Percentiles rank a stretch among this genome's conserved stretches.
phyloP scores from a whole-genome alignment of 2,888 invertebrate species.

The Phaonia tiefii region DNA sequence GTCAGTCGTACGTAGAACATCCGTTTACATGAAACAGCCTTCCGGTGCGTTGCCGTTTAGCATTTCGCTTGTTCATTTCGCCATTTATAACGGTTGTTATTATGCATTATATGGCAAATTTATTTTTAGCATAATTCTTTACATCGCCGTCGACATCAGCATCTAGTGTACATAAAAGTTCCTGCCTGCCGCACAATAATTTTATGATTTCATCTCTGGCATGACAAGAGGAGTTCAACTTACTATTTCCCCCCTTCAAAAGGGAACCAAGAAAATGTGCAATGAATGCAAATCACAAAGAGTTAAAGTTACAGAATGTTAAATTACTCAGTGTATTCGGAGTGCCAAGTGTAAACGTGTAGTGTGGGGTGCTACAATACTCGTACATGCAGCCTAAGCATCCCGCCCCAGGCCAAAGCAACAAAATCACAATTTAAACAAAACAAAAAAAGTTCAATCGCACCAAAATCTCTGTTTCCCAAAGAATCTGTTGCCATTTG shows the following conservation, averaged over 20 bases:
- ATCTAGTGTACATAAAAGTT: background rate
- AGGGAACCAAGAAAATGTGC: conserved; percentile 2
- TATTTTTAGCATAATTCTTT: conserved; percentile 58
- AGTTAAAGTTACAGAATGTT: background rate
- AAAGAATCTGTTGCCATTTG: conserved; percentile 49
- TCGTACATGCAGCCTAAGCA: background rate
- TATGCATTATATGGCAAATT: conserved; percentile 39
- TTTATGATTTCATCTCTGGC: background rate
- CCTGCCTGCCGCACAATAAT: background rate
- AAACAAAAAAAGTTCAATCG: conserved; percentile 24
- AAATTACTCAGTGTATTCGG: background rate
- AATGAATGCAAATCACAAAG: conserved; percentile 45
- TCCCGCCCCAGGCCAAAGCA: conserved; percentile 26
- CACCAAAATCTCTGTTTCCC: background rate
- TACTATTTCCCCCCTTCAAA: background rate
- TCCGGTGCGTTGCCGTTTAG: conserved; percentile 50
- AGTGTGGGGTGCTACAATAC: background rate
- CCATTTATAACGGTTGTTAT: conserved; percentile 46
- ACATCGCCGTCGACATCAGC: background rate
- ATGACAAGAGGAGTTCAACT: conserved; percentile 29
- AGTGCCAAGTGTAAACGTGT: background rate
- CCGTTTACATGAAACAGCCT: conserved; percentile 40
- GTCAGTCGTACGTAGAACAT: background rate
- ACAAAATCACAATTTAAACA: conserved; percentile 37
- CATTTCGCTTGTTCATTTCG: conserved; percentile 17